Evolutionary conservation across 2,797 vertebrate genomes (phyloP).

Genomic region (Champsocephalus esox): DNA sequence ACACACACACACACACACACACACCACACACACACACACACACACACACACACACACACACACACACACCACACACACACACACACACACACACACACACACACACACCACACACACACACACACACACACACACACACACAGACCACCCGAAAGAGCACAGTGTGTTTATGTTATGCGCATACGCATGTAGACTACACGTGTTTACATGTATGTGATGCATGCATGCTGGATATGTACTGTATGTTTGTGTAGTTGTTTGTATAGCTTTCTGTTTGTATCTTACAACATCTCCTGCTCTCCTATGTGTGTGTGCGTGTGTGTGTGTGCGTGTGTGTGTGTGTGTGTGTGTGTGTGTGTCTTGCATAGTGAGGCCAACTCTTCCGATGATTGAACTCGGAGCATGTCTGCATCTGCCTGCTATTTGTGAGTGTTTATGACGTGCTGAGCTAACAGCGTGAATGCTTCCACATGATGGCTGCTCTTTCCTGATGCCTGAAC

Average conservation of each 20-base stretch:
- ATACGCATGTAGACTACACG: conserved; percentile 60
- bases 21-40: conserved; percentile 4
- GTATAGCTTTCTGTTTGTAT: conserved; percentile 64
- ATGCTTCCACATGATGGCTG: conserved; percentile 80
- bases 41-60: neutral
- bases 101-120: neutral
- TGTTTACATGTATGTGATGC: conserved; percentile 73
- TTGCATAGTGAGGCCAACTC: conserved; percentile 58
- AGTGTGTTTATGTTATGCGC: conserved; percentile 72
- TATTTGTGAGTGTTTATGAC: conserved; percentile 85
- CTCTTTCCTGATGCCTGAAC: conserved; percentile 68
- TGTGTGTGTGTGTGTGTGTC: conserved; percentile 36
- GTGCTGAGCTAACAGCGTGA: conserved; percentile 79
- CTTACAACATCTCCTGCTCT: conserved; percentile 51
- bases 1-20: neutral
- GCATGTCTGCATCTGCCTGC: conserved; percentile 83
- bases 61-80: neutral
- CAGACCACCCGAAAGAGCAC: conserved; percentile 73
- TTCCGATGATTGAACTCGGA: conserved; percentile 79
- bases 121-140: neutral
- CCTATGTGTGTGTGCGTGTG: neutral
- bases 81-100: neutral
- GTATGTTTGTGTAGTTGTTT: conserved; percentile 66
- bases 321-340: conserved; percentile 38
- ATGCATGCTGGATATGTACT: conserved; percentile 65